Evolutionary conservation across 2,113 vertebrate species (phyloP), one percentile per base, ranked within the genome.

Genomic region (Seriola quinqueradiata): DNA sequence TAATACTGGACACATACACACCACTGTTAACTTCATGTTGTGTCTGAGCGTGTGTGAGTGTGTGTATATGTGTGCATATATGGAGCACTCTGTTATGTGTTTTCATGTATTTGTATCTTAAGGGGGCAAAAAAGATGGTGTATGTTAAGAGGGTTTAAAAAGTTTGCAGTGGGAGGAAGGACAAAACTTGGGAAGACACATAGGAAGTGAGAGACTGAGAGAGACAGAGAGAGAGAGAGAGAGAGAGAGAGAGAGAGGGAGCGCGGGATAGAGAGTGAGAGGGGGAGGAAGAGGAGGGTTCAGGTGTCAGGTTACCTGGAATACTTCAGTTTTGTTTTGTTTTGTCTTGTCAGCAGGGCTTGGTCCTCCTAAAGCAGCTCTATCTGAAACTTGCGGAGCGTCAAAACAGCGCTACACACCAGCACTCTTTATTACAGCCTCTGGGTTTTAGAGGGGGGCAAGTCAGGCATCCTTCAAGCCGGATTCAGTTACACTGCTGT

Each of bases 251-350:
- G 65, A 74, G 55, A 59, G 67, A 70, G 28, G 28, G 28, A 28
- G 28, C 2, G 28, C 28, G 28, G 28, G 28, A 28, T 28, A 28
- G 28, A 28, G 28, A 40, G 12, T 10, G 19, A 42, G 65, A 74
- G 55, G 5, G 34, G 34, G 5, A 36, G 34, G 28, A 38, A 60
- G 67, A 82, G 88, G 84, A 87, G 64, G 86, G 71, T 44, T 84
- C 10, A 83, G 79, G 91, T 83, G 67, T 92, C 90, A 85, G 25
- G 82, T 93, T 92, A 90, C 92, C 64, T 68, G 78, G 50, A 85
- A 48, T 73, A 82, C 14, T 86, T 79, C n/a, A 38, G 80, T 75
- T 86, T 72, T 70, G 68, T 79, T 90, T 81, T 84, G 87, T 79
- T 90, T 90, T 77, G 88, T 89, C 78, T 90, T 77, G 88, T 89